Base-by-base conservation (phyloP, 1,140 invertebrate genomes). In the Leptonema lineaticorne region DNA sequence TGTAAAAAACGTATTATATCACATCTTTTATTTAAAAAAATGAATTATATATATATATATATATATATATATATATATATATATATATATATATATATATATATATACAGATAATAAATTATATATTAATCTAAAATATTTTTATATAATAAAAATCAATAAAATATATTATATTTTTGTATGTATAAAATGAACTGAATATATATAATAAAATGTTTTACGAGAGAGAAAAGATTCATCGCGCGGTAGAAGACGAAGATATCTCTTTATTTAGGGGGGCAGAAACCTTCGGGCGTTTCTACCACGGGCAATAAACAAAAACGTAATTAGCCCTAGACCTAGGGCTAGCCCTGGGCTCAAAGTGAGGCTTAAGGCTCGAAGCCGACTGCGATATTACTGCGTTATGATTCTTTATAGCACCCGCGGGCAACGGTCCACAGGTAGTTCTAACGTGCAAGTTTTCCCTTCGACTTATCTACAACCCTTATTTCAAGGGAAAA, bases 341-440 rank as follows among this genome's bases (percentile, higher is more conserved):
- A 53, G 50, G 24, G 27, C 30, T 63, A 63, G 41, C 37, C 22
- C 37, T 37, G 18, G 24, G 33, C 64, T 50, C 41, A 46, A 69
- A 69, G 62, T 41, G 45, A 57, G 48, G 18, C 48, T 16, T 67
- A 70, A 62, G 58, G 50, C 60, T 60, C 9, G 37, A 20, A 1
- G 22, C n/a, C n/a, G 69, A 58, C 56, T 57, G 64, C 69, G 66
- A 70, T 63, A 67, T 71, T 68, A 59, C 66, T 68, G 69, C 66
- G 63, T 72, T 72, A 72, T 72, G 70, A 72, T 69, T 72, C 67
- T 69, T 72, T 72, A 72, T 72, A 50, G 46, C 63, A 29, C 70
- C 67, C 67, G 9, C 27, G 67, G 70, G 70, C 37, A 33, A 48
- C 7, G 14, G 48, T 9, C 27, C 48, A 24, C 53, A 24, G 20